phyloP scores from a whole-genome alignment of 2,113 vertebrate genomes.

The Potamarius usumacintae region DNA sequence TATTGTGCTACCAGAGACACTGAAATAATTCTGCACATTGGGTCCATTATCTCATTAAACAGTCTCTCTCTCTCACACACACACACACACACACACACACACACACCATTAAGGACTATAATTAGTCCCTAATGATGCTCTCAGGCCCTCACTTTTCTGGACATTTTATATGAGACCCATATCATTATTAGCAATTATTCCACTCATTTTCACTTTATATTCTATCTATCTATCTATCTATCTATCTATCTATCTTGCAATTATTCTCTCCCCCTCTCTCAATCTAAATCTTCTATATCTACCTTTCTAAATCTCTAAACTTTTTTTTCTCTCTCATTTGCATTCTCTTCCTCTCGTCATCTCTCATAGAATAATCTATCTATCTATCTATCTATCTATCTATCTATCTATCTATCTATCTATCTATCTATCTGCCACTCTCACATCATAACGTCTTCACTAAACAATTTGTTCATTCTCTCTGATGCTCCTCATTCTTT shows the following conservation, averaged over 20 bases:
- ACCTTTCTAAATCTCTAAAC: not conserved
- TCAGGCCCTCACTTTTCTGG: conserved; percentile 30
- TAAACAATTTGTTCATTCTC: not conserved
- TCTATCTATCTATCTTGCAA: not conserved
- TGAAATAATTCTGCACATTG: conserved; percentile 22
- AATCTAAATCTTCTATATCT: not conserved
- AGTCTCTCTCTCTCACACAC: not conserved
- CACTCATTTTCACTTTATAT: not conserved
- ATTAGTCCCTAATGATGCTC: conserved; percentile 38
- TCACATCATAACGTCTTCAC: not conserved
- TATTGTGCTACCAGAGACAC: conserved; percentile 9
- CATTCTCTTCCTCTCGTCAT: not conserved
- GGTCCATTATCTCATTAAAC: conserved; percentile 25
- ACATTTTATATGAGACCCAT: conserved; percentile 21
- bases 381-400: not conserved
- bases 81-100: conserved; percentile 23
- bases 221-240: not conserved
- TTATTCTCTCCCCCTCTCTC: not conserved
- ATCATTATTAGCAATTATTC: conserved; percentile 1
- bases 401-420: not conserved
- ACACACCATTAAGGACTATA: conserved; percentile 2
- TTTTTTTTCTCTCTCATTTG: not conserved
- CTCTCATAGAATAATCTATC: not conserved
- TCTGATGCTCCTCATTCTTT: not conserved
- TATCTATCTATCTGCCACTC: not conserved